Base-by-base conservation (phyloP, 1,140 invertebrate species). In the Lethocerus indicus region DNA sequence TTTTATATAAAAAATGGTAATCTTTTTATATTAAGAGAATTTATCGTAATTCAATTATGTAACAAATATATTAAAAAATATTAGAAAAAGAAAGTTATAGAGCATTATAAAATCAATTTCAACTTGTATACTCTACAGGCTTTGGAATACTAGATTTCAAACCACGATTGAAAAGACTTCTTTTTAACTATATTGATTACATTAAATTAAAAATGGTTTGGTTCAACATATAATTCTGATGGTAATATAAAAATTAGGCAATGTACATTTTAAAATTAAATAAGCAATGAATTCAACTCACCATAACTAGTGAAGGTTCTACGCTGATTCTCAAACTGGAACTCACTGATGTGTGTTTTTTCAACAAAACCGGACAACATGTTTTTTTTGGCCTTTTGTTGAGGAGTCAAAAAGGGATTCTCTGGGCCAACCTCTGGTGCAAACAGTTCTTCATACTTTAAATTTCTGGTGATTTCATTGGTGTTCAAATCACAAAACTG, bases 261-360 rank as follows among this genome's bases (percentile, higher is more conserved):
- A n/a, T n/a, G n/a, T n/a, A n/a, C n/a, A n/a, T n/a, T n/a, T 16
- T 24, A 6, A 29, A 46, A 29, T 3, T 14, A 16, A 29, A 29
- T 3, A 29, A 7, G 32, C 44, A 29, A 16, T 24, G 13, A 4
- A 49, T 13, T 16, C 21, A 21, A 35, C 62, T 61, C 66, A 81
- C 80, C 90, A 69, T 87, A 95, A 61, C 86, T 90, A 26, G 78
- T 72, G 66, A 98, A 99, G 12, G 92, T 98, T 61, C 91, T 71
- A 54, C 95, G 73, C 62, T 99, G 93, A 64, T 89, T 93, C 68
- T 99, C 95, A 76, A 99, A 99, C 58, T 97, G 87, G 67, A 98
- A 98, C 59, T 90, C 86, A 68, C 82, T 96, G 25, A 99, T 79
- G 66, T 96, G 87, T 3, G 93, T 89, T 57, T 83, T 76, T 64